Conservation (phyloP, 2,797 vertebrate species). For the Acipenser oxyrinchus region DNA sequence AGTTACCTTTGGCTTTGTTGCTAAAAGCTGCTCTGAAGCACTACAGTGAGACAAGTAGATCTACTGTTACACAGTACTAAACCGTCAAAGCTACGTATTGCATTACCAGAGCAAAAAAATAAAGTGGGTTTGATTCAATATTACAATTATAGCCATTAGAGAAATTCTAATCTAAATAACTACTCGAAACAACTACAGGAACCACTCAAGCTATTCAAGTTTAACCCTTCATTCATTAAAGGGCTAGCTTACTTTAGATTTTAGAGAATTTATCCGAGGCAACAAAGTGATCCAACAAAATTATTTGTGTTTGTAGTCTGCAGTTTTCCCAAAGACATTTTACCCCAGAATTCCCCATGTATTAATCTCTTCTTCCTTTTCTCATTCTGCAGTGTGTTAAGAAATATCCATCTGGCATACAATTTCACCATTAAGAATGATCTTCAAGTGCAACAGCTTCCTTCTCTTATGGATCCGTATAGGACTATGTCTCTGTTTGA, state of each 20-base stretch:
- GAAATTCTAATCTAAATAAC: conserved; percentile 34
- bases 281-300: not conserved
- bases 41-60: conserved; percentile 26
- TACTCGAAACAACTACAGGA: conserved; percentile 20
- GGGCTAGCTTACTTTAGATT: conserved; percentile 25
- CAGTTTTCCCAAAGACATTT: not conserved
- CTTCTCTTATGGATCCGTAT: conserved; percentile 85
- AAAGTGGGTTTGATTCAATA: conserved; percentile 39
- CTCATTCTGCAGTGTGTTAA: conserved; percentile 59
- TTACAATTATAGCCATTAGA: conserved; percentile 25
- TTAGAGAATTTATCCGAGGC: conserved; percentile 41
- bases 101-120: conserved; percentile 38
- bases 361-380: conserved; percentile 53
- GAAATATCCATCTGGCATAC: conserved; percentile 54
- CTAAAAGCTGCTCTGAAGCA: conserved; percentile 41
- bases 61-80: conserved; percentile 44
- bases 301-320: not conserved
- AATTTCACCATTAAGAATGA: conserved; percentile 78
- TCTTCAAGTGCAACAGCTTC: conserved; percentile 81
- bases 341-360: conserved; percentile 23
- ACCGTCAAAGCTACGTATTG: conserved; percentile 41
- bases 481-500: conserved; percentile 83
- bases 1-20: conserved; percentile 40
- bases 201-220: conserved; percentile 23
- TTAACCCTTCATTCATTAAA: conserved; percentile 10